Percentiles rank a stretch among this genome's conserved stretches.
These are phyloP conservation scores for Tragelaphus imberbis DNA, from an alignment of 2,113 vertebrate species.

Conservation along the genomic window DNA sequence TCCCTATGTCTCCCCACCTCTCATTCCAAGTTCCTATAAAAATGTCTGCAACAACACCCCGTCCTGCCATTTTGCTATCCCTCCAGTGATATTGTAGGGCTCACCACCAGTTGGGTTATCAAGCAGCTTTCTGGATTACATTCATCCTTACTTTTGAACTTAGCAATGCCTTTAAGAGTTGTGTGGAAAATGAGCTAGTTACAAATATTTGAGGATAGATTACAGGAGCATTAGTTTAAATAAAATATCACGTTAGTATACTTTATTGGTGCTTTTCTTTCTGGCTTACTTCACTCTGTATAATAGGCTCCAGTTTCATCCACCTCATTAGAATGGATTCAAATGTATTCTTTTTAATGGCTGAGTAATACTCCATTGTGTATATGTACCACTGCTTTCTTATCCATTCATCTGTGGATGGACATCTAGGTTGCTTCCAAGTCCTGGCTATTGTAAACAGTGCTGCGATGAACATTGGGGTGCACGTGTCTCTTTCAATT, in stretches of 20 bases:
- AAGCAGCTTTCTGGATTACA: background rate
- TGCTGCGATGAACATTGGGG: too few relatives aligned
- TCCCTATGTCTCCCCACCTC: background rate
- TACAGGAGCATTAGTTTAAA: background rate
- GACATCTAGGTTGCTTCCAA: too few relatives aligned
- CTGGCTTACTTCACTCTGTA: too few relatives aligned
- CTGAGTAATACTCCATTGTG: too few relatives aligned
- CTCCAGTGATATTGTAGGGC: background rate
- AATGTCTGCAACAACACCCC: background rate
- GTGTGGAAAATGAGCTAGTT: background rate
- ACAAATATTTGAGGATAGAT: background rate
- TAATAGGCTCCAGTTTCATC: too few relatives aligned
- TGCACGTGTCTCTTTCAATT: too few relatives aligned
- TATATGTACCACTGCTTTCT: too few relatives aligned
- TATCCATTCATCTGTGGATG: too few relatives aligned
- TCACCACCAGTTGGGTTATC: background rate
- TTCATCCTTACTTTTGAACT: background rate
- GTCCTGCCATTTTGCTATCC: background rate
- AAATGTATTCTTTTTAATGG: too few relatives aligned
- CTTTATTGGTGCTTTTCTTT: too few relatives aligned
- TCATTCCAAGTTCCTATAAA: background rate
- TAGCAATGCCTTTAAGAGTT: background rate
- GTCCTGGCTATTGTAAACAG: too few relatives aligned
- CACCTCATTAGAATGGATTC: too few relatives aligned
- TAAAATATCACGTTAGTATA: background rate